phyloP scores from a whole-genome alignment of 64 coral and sea anemone species.

The Montipora foliosa region DNA sequence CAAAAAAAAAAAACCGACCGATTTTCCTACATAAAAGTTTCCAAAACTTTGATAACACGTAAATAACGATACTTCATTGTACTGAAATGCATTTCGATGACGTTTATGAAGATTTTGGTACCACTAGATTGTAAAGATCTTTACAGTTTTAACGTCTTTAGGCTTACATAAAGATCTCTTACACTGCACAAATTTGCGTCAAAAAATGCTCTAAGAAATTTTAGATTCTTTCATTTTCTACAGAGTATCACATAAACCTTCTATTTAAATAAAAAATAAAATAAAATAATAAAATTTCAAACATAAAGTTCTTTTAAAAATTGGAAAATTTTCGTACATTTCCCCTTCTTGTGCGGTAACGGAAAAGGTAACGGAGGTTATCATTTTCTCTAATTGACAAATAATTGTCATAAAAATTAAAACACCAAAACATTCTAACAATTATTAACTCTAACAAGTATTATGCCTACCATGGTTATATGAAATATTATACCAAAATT shows the following conservation, averaged over 20 bases:
- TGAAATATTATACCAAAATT: too few relatives aligned
- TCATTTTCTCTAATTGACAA: too few relatives aligned
- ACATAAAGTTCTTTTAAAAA: too few relatives aligned
- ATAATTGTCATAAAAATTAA: too few relatives aligned
- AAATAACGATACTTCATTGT: neutral
- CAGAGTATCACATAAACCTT: neutral
- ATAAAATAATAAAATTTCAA: too few relatives aligned
- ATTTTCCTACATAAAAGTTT: neutral
- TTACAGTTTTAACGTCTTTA: neutral
- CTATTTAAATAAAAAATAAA: too few relatives aligned
- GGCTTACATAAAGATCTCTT: neutral
- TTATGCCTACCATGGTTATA: too few relatives aligned
- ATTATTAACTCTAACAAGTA: too few relatives aligned
- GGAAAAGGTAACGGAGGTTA: too few relatives aligned
- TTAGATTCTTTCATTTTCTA: neutral
- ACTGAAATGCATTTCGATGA: neutral
- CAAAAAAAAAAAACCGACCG: neutral
- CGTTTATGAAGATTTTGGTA: neutral
- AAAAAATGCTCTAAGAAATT: neutral
- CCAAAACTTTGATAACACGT: neutral
- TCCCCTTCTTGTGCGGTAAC: too few relatives aligned
- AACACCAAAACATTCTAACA: too few relatives aligned
- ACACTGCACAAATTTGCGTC: neutral
- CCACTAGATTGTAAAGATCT: neutral
- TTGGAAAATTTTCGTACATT: too few relatives aligned